A percentile compares a stretch with the other conserved stretches of the same genome.
These are phyloP conservation scores for Oreocharis arfaki DNA, from an alignment of 2,113 vertebrate genomes.

Conservation along the genomic window DNA sequence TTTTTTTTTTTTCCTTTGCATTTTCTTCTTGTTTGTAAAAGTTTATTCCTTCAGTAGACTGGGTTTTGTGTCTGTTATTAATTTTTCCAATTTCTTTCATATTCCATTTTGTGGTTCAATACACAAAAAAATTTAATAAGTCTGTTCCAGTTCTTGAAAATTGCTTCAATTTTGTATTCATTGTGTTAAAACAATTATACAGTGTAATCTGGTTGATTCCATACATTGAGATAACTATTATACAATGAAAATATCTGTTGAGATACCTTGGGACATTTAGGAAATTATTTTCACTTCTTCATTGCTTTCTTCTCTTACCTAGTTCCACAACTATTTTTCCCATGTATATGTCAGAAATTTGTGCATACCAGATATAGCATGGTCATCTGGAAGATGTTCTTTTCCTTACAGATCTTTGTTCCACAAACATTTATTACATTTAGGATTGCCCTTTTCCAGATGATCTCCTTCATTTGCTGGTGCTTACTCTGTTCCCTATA, in stretches of 20 bases:
- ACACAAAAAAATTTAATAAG: background rate
- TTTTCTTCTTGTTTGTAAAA: background rate
- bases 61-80: background rate
- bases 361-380: background rate
- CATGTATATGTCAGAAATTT: background rate
- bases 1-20: background rate
- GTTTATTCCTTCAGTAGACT: background rate
- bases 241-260: background rate
- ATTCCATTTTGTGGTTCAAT: background rate
- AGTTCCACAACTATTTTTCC: background rate
- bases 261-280: background rate
- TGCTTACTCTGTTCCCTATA: background rate
- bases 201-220: background rate
- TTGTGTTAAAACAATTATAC: background rate
- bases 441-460: background rate
- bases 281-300: background rate
- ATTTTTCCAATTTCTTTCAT: conserved; percentile 7
- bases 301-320: background rate
- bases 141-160: background rate
- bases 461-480: background rate
- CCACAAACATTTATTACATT: background rate
- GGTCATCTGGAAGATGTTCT: background rate
- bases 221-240: background rate
- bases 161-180: background rate
- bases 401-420: background rate